A percentile compares a stretch with the other conserved stretches of the same genome.
phyloP scores from a whole-genome alignment of 2,888 invertebrate species.

The Phyllotreta striolata region DNA sequence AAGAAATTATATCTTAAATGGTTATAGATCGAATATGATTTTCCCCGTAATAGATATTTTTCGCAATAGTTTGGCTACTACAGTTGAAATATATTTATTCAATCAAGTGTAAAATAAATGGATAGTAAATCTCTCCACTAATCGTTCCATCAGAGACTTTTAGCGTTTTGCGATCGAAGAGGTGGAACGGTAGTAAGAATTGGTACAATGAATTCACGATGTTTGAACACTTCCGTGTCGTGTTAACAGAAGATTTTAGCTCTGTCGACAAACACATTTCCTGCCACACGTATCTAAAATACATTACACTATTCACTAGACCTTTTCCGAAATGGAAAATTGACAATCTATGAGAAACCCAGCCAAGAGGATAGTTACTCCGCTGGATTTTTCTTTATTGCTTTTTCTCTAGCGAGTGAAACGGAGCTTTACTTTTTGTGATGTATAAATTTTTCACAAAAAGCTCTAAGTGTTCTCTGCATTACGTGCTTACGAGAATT shows the following conservation, averaged over 20 bases:
- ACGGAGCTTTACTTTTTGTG: no score
- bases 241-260: conserved; percentile 46
- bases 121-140: background rate
- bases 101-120: no score
- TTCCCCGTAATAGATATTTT: no score
- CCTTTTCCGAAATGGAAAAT: conserved; percentile 38
- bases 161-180: conserved; percentile 21
- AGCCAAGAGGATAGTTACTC: conserved; percentile 11
- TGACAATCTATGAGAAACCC: conserved; percentile 35
- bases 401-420: background rate
- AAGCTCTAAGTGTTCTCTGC: no score
- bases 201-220: conserved; percentile 37
- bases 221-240: conserved; percentile 45
- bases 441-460: no score
- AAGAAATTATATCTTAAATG: conserved; percentile 20
- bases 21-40: conserved; percentile 7
- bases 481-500: no score
- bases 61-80: no score
- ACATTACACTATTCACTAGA: conserved; percentile 41
- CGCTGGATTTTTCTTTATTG: conserved; percentile 25
- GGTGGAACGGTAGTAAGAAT: conserved; percentile 33
- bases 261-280: conserved; percentile 46
- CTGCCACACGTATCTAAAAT: conserved; percentile 46
- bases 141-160: conserved; percentile 27
- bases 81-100: no score